Percentiles rank a stretch among this genome's conserved stretches.
Evolutionary conservation across 2,113 vertebrate genomes (phyloP).

Genomic region (Equus przewalskii): DNA sequence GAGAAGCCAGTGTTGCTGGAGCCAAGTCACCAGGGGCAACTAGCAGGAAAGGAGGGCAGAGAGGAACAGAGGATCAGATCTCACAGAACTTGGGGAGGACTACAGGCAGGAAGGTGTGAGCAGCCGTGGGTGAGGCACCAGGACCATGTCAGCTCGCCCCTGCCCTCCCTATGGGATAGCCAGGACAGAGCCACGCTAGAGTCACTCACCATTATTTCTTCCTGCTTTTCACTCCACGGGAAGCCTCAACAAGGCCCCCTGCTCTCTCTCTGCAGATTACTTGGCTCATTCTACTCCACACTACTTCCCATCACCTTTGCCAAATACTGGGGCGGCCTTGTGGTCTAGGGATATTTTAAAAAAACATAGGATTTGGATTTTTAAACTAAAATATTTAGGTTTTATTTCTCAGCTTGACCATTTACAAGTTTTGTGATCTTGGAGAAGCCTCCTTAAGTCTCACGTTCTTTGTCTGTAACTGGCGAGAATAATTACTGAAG

Average conservation of each 20-base stretch:
- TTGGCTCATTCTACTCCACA: not conserved
- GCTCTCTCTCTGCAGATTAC: not conserved
- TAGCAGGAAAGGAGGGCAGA: not conserved
- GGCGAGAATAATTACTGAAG: not conserved
- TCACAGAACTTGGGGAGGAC: not conserved
- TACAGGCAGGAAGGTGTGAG: not conserved
- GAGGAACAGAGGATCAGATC: not conserved
- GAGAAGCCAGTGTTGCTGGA: not conserved
- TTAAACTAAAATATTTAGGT: not conserved
- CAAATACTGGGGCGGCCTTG: not conserved
- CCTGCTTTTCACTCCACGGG: not conserved
- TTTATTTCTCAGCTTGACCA: not conserved
- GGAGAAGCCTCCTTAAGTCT: not conserved
- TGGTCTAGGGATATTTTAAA: not conserved
- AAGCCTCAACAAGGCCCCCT: not conserved
- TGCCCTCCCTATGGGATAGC: not conserved
- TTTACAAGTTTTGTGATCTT: constrained; percentile 7
- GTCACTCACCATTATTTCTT: not conserved
- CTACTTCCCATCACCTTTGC: not conserved
- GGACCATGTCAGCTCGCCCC: not conserved
- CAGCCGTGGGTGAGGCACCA: not conserved
- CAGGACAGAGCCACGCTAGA: not conserved
- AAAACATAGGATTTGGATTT: not conserved
- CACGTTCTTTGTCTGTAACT: not conserved
- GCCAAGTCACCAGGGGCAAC: not conserved